Evolutionary conservation across 1,140 invertebrate species (phyloP), one percentile per base, ranked within the genome.

Genomic region (Penaeus indicus): DNA sequence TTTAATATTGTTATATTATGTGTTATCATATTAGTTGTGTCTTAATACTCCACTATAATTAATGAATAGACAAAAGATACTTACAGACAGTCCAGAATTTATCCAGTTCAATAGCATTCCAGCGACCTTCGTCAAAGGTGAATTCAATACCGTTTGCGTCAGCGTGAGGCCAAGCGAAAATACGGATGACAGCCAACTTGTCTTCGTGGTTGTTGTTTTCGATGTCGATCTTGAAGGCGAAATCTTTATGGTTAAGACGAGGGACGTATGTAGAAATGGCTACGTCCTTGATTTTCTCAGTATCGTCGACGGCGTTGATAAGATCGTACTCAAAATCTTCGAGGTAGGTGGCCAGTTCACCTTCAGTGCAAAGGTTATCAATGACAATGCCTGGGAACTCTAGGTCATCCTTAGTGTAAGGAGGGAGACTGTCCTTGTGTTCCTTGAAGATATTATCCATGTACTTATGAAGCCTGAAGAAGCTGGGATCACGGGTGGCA

Each of bases 381-480:
- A 86, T 86, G 54, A 47, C 61, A n/a, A 86, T 47, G 21, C 60
- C 84, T 25, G 25, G 22, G 47, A 86, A 86, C 38, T 86, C 77
- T 7, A 86, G 72, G 22, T 86, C 84, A 1, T 86, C 72, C 27
- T 63, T 27, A 7, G 84, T 86, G 75, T 86, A 86, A 10, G 84
- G 60, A 21, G 84, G 42, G 42, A 86, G 84, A 47, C 75, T 79
- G 42, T 86, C 84, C 60, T 86, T 86, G 72, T 86, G 84, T 86
- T 79, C 84, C 60, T 62, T 78, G 75, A 86, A 86, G 61, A 86
- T 86, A 54, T 85, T 85, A 75, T 85, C 83, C 83, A 85, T 85
- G 25, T 85, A 85, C 64, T 85, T 85, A 54, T 85, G 84, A 22
- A 86, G 67, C 60, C 84, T 61, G 60, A 86, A 86, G 72, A 86